These are phyloP conservation scores for Protula sp. DNA, from an alignment of 2,888 invertebrate species.

Conservation along the genomic window DNA sequence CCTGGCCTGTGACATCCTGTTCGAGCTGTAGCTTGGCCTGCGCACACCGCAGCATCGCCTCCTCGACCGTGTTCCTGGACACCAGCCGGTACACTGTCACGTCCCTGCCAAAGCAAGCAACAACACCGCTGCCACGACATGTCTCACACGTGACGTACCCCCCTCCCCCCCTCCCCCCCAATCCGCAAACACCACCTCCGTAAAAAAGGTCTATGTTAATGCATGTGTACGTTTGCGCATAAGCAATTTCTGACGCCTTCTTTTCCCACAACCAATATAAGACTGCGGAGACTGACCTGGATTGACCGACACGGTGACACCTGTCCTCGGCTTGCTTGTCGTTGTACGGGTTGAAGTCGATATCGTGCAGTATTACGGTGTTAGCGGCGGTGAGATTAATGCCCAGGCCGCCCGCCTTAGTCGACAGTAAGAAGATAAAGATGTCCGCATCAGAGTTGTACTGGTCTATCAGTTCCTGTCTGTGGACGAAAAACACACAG, in stretches of 20 bases:
- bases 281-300: conserved; percentile 56
- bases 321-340: conserved; percentile 94
- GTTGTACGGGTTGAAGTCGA: conserved; percentile 97
- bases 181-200: no score
- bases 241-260: no score
- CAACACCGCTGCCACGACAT: background rate
- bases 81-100: conserved; percentile 82
- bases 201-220: no score
- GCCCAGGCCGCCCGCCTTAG: conserved; percentile 72
- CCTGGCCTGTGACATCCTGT: conserved; percentile 65
- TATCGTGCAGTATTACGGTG: conserved; percentile 92
- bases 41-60: conserved; percentile 83
- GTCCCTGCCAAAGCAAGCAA: no score
- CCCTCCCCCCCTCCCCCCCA: no score
- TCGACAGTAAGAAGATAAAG: conserved; percentile 86
- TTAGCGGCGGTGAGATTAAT: conserved; percentile 68
- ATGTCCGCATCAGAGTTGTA: conserved; percentile 74
- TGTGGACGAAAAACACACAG: conserved; percentile 57
- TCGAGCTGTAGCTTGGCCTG: conserved; percentile 87
- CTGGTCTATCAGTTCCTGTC: conserved; percentile 84
- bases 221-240: no score
- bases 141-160: no score
- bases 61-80: conserved; percentile 82
- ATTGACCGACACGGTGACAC: conserved; percentile 65
- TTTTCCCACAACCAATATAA: no score